These are phyloP conservation scores for Brachypteracias leptosomus DNA, from an alignment of 2,113 vertebrate species.

Conservation along the genomic window DNA sequence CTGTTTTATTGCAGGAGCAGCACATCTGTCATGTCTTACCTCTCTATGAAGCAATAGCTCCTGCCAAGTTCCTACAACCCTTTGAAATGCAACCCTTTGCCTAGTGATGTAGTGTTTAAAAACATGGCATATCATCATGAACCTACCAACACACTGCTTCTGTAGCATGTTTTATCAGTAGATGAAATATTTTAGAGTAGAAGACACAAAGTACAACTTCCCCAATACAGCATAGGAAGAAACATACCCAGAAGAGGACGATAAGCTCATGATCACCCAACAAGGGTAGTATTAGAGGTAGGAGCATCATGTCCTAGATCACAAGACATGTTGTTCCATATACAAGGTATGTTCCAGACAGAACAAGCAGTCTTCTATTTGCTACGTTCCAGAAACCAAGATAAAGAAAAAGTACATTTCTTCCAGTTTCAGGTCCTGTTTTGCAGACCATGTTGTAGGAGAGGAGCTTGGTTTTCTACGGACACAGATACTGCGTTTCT, in stretches of 20 bases:
- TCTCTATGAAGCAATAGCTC: background rate
- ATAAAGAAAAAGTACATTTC: background rate
- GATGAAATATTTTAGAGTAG: background rate
- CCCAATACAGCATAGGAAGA: background rate
- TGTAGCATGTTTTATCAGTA: background rate
- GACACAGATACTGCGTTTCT: fast-evolving
- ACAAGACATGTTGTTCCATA: background rate
- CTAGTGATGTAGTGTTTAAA: background rate
- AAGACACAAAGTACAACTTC: background rate
- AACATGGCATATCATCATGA: background rate
- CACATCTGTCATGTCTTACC: no score
- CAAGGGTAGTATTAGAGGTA: background rate
- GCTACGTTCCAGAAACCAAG: background rate
- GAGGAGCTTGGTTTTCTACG: background rate
- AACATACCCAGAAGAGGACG: fast-evolving
- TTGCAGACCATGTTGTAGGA: background rate
- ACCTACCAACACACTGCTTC: fast-evolving
- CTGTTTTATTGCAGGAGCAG: background rate
- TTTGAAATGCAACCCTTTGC: background rate
- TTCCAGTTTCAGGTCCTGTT: background rate
- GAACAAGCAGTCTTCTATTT: background rate
- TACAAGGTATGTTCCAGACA: background rate
- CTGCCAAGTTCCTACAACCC: background rate
- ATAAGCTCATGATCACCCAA: background rate
- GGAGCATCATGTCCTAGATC: background rate